Percentiles rank a stretch among this genome's conserved stretches.
phyloP scores from a whole-genome alignment of 2,113 vertebrate genomes.

The Corydoras sp. region DNA sequence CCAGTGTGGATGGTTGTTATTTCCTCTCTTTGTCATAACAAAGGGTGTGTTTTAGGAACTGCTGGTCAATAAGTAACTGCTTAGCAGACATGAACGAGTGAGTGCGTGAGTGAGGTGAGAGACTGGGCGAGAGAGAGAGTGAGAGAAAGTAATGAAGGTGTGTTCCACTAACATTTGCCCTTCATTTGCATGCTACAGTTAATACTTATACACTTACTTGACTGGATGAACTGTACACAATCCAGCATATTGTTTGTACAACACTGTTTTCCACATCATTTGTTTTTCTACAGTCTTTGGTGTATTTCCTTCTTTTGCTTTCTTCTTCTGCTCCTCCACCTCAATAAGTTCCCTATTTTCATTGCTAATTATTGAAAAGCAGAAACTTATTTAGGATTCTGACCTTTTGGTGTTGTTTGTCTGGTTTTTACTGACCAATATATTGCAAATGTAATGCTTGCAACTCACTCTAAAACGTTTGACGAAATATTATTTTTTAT shows the following conservation, averaged over 20 bases:
- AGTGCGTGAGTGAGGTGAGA: too few species aligned
- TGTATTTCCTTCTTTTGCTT: not conserved
- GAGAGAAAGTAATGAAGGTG: not conserved
- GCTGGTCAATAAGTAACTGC: slow-evolving; percentile 38
- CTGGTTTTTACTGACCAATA: too few species aligned
- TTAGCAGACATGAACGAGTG: not conserved
- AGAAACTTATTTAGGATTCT: not conserved
- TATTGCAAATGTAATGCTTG: too few species aligned
- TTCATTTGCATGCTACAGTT: slow-evolving; percentile 19
- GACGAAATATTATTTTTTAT: too few species aligned
- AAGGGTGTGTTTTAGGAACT: slow-evolving; percentile 22
- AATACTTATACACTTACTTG: not conserved
- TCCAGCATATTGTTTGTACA: not conserved
- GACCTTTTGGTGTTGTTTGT: too few species aligned
- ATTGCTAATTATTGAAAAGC: slow-evolving; percentile 4
- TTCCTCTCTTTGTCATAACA: slow-evolving; percentile 45
- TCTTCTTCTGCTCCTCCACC: not conserved
- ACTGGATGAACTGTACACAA: not conserved
- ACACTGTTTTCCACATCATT: not conserved
- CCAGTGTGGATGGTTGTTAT: slow-evolving; percentile 36
- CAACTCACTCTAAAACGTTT: too few species aligned
- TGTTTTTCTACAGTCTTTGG: not conserved
- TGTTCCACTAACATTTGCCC: slow-evolving; percentile 4
- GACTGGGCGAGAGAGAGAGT: not conserved
- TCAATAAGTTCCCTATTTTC: not conserved